These are phyloP conservation scores for Hydrozoanthus tunicans DNA, from an alignment of 64 coral and sea anemone species.

Conservation along the genomic window DNA sequence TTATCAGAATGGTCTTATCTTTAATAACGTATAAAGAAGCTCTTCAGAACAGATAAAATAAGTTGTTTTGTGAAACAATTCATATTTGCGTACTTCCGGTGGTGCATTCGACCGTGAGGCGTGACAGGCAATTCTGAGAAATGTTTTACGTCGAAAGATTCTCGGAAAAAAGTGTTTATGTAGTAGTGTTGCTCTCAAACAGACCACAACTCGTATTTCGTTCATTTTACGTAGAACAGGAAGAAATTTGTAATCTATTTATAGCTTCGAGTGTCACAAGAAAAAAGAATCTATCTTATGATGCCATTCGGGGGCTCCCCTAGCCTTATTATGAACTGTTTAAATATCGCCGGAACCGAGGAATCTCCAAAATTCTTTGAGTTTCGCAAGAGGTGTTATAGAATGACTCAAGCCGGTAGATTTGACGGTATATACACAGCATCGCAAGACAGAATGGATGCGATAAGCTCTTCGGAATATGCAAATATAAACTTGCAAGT, in stretches of 20 bases:
- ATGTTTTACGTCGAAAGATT: not conserved
- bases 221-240: conserved; percentile 17
- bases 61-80: not conserved
- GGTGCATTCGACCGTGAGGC: not conserved
- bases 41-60: not conserved
- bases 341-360: conserved; percentile 3
- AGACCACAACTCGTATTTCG: not conserved
- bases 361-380: conserved; percentile 9
- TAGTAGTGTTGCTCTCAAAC: not conserved
- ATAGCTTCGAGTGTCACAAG: conserved; percentile 15
- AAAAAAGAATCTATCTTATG: too few relatives aligned
- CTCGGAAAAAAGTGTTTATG: conserved; percentile 9
- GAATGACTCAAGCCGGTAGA: not conserved
- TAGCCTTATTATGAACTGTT: not conserved
- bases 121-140: not conserved
- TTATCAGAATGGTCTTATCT: too few relatives aligned
- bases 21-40: too few relatives aligned
- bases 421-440: not conserved
- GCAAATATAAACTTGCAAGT: not conserved
- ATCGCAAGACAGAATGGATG: conserved; percentile 5
- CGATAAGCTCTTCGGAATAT: not conserved
- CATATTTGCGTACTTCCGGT: conserved; percentile 1
- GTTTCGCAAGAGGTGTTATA: not conserved
- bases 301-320: conserved; percentile 5
- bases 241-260: conserved; percentile 32